These are phyloP conservation scores for Daboia siamensis DNA, from an alignment of 2,113 vertebrate genomes.

Conservation along the genomic window DNA sequence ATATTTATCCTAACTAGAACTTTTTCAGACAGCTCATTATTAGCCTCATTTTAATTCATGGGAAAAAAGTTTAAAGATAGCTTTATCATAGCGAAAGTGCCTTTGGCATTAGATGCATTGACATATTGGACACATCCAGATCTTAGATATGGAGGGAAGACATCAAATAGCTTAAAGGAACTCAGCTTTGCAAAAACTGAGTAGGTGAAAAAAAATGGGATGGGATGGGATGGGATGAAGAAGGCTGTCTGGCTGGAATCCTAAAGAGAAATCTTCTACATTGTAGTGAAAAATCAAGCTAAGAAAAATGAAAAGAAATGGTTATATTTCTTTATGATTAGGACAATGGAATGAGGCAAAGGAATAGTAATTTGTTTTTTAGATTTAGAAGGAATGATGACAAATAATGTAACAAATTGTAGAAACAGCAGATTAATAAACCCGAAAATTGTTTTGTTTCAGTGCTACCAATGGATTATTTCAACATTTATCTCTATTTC, in stretches of 20 bases:
- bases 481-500: constrained; percentile 49
- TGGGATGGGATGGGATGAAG: neutral
- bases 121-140: neutral
- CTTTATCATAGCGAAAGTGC: too few relatives aligned
- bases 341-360: constrained; percentile 3
- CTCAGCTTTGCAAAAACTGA: neutral
- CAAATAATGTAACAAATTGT: constrained; percentile 41
- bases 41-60: neutral
- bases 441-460: neutral
- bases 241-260: neutral
- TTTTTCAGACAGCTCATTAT: neutral
- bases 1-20: neutral
- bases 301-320: neutral
- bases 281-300: neutral
- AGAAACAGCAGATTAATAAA: constrained; percentile 14
- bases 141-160: neutral
- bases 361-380: neutral
- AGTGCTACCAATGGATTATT: constrained; percentile 40
- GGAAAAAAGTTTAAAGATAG: neutral
- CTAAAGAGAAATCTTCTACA: neutral
- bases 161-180: neutral
- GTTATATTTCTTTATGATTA: neutral
- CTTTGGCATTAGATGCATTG: neutral
- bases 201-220: neutral
- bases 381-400: constrained; percentile 5